Percentiles rank a stretch among this genome's conserved stretches.
phyloP scores from a whole-genome alignment of 2,888 invertebrate species.

The Falcaria lacertinaria region DNA sequence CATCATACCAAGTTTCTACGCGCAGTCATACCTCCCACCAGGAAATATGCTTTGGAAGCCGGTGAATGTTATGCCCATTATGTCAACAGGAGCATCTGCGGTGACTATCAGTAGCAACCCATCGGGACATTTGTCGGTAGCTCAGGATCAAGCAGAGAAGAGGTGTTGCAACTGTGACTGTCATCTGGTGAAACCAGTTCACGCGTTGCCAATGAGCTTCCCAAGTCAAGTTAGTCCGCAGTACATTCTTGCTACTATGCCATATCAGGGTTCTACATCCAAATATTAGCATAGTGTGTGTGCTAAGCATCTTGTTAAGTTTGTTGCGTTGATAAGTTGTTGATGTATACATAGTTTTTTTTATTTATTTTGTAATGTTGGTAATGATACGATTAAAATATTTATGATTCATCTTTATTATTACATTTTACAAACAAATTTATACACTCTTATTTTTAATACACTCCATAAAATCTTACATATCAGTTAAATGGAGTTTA shows the following conservation, averaged over 20 bases:
- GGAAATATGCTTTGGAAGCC: conserved; percentile 51
- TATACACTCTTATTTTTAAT: conserved; percentile 7
- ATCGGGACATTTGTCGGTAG: conserved; percentile 8
- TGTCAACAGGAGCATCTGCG: conserved; percentile 23
- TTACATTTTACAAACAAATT: neutral
- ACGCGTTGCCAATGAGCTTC: conserved; percentile 15
- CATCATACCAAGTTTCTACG: conserved; percentile 32
- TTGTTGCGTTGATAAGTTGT: neutral
- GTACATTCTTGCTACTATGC: conserved; percentile 41
- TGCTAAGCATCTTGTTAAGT: neutral
- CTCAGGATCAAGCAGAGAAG: conserved; percentile 13
- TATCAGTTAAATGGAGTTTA: conserved; percentile 1
- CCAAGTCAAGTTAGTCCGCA: conserved; percentile 28
- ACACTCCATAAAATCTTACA: neutral
- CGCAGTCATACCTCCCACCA: conserved; percentile 32
- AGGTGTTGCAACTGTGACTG: conserved; percentile 46
- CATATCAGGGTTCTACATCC: conserved; percentile 27
- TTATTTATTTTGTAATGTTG: neutral
- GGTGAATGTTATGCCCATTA: conserved; percentile 29
- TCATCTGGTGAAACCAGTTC: conserved; percentile 20
- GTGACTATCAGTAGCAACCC: conserved; percentile 13
- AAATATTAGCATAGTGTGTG: conserved; percentile 12
- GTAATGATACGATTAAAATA: neutral
- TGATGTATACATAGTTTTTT: neutral
- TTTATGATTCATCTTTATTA: neutral